Percentiles rank a stretch among this genome's conserved stretches.
These are phyloP conservation scores for Gorsachius magnificus DNA, from an alignment of 2,797 vertebrate genomes.

Conservation along the genomic window DNA sequence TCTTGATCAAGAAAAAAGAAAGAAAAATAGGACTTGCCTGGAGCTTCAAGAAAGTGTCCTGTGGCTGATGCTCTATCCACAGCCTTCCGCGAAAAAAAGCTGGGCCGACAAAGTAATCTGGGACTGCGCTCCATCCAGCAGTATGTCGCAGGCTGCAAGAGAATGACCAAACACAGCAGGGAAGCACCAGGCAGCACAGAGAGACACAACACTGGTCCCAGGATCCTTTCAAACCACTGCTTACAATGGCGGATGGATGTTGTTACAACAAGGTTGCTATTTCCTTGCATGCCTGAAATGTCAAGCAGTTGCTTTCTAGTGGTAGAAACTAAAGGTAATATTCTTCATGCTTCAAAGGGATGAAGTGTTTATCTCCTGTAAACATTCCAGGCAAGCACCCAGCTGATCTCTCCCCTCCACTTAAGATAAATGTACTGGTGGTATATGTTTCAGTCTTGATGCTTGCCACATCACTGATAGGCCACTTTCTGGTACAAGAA, in stretches of 20 bases:
- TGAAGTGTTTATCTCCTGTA: not conserved
- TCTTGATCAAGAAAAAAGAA: not conserved
- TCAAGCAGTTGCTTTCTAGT: not conserved
- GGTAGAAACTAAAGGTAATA: not conserved
- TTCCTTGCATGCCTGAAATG: not conserved
- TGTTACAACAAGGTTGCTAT: not conserved
- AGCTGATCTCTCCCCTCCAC: not conserved
- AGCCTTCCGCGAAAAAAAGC: slow-evolving; percentile 88
- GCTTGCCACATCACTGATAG: not conserved
- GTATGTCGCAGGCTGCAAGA: slow-evolving; percentile 76
- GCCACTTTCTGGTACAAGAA: not conserved
- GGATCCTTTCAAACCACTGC: not conserved
- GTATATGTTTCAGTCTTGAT: not conserved
- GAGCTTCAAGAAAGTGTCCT: slow-evolving; percentile 91
- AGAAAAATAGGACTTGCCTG: slow-evolving; percentile 71
- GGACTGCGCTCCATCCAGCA: slow-evolving; percentile 79
- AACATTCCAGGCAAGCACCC: not conserved
- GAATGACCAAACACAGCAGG: not conserved
- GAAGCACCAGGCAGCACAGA: not conserved
- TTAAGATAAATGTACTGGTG: not conserved
- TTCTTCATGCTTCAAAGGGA: not conserved
- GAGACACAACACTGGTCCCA: not conserved
- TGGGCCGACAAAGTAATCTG: slow-evolving; percentile 80
- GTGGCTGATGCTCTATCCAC: slow-evolving; percentile 82
- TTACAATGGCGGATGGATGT: not conserved